Evolutionary conservation across 1,140 invertebrate genomes (phyloP).

Genomic region (Drosophila bocki): DNA sequence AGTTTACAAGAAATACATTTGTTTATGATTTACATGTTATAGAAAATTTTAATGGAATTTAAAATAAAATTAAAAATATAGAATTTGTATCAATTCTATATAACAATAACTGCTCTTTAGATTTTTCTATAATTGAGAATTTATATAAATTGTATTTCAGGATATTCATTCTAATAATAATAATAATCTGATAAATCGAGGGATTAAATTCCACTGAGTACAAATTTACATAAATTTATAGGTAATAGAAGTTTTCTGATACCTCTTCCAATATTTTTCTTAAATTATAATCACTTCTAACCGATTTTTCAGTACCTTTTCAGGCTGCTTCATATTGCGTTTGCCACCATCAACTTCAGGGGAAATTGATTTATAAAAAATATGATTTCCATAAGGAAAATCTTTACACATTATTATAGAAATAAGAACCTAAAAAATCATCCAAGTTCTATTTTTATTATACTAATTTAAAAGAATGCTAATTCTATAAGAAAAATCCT

Average conservation of each 20-base stretch:
- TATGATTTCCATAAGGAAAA: neutral
- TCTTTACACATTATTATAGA: neutral
- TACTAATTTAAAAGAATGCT: no score
- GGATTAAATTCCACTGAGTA: no score
- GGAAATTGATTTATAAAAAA: no score
- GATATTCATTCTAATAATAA: neutral
- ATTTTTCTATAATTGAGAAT: neutral
- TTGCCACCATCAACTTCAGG: neutral
- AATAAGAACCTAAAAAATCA: neutral
- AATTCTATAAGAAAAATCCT: neutral
- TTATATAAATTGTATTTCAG: neutral
- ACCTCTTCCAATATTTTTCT: neutral
- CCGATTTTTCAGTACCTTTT: neutral
- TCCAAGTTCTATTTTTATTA: neutral
- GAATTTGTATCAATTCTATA: neutral
- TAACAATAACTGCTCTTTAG: neutral
- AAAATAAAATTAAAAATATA: neutral
- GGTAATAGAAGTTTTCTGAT: neutral
- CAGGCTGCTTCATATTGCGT: neutral
- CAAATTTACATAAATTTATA: no score
- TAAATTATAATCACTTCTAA: neutral
- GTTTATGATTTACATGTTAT: neutral
- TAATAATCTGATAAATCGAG: no score
- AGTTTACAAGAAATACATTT: neutral
- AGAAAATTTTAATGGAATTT: no score